Evolutionary conservation across 2,113 vertebrate genomes (phyloP).

Genomic region (Peucedramus taeniatus): DNA sequence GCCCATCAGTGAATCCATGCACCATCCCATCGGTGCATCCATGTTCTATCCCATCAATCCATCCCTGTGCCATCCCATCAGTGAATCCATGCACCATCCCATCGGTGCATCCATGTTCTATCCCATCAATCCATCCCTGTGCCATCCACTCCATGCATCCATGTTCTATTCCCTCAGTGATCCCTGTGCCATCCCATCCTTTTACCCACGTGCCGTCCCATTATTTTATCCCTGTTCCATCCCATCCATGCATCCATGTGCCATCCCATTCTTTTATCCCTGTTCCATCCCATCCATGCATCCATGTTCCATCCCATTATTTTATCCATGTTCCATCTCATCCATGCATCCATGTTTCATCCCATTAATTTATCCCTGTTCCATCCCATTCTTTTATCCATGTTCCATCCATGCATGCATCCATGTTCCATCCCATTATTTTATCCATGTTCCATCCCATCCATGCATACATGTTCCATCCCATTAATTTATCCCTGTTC

Average conservation of each 20-base stretch:
- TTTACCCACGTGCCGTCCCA: no score
- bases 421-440: not conserved
- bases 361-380: not conserved
- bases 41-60: not conserved
- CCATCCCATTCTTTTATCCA: not conserved
- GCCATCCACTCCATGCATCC: not conserved
- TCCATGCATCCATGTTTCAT: accelerated
- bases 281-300: accelerated
- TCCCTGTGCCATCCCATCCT: accelerated
- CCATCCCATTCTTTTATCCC: accelerated
- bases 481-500: accelerated
- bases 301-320: accelerated
- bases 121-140: not conserved
- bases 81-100: accelerated
- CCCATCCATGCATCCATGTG: accelerated
- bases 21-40: no score
- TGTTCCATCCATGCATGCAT: no score
- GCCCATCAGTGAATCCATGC: accelerated
- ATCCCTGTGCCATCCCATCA: not conserved
- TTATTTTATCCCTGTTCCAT: not conserved
- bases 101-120: accelerated
- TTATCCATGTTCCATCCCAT: no score
- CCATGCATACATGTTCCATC: accelerated
- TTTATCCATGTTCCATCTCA: accelerated
- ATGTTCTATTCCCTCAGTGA: accelerated